These are phyloP conservation scores for Augiades crinisus DNA, from an alignment of 2,888 invertebrate genomes.

Conservation along the genomic window DNA sequence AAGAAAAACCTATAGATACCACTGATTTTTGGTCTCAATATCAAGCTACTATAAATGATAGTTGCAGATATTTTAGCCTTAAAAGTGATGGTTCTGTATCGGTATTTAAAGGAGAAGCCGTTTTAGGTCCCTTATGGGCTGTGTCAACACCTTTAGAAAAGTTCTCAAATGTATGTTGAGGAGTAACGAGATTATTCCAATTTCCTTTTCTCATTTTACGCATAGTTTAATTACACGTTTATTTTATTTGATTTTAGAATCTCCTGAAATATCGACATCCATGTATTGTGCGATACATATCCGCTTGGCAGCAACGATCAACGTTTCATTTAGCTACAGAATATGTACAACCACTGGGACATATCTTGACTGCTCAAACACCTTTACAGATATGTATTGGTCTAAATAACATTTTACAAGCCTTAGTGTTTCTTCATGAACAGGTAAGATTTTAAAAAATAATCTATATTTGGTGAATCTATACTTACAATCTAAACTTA, in stretches of 20 bases:
- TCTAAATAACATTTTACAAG: conserved; percentile 89
- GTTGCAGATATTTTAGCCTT: conserved; percentile 75
- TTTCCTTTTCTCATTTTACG: too few species aligned
- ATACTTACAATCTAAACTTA: too few species aligned
- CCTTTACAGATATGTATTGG: conserved; percentile 93
- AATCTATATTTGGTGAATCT: too few species aligned
- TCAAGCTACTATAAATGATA: conserved; percentile 82
- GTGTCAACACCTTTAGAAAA: conserved; percentile 87
- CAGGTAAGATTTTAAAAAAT: conserved; percentile 72
- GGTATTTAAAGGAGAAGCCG: conserved; percentile 88
- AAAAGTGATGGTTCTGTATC: conserved; percentile 84
- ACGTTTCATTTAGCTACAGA: conserved; percentile 91
- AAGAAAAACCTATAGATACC: conserved; percentile 87
- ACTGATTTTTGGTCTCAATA: conserved; percentile 90
- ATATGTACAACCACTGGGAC: conserved; percentile 88
- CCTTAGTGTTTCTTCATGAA: conserved; percentile 91
- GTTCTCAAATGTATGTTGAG: conserved; percentile 87
- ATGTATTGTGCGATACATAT: conserved; percentile 90
- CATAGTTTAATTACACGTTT: neutral
- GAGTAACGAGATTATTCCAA: too few species aligned
- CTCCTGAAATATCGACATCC: conserved; percentile 93
- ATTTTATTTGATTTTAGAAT: conserved; percentile 85
- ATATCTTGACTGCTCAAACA: conserved; percentile 84
- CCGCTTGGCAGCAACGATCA: conserved; percentile 89
- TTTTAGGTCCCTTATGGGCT: conserved; percentile 84